A percentile compares a stretch with the other conserved stretches of the same genome.
Conservation (phyloP, 2,888 invertebrate genomes). For the Hybos culiciformis region DNA sequence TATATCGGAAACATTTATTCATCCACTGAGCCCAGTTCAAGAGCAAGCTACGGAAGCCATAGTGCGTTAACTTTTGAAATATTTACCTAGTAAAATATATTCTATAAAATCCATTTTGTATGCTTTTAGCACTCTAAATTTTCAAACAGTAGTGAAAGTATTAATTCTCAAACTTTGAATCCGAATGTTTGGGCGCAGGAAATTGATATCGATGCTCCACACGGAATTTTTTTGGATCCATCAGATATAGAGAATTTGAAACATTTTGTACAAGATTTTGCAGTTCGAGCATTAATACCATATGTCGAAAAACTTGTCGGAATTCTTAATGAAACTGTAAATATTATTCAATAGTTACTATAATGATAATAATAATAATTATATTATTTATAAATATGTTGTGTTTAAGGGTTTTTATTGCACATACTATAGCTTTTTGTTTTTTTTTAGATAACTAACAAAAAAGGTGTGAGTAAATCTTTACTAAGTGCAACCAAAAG, state of each 20-base stretch:
- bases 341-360: conserved; percentile 14
- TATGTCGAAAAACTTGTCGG: conserved; percentile 83
- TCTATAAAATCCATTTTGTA: neutral
- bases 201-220: conserved; percentile 40
- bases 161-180: conserved; percentile 38
- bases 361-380: neutral
- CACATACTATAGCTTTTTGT: neutral
- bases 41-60: conserved; percentile 45
- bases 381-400: too few species aligned
- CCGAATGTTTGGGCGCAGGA: conserved; percentile 46
- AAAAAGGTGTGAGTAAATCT: conserved; percentile 86
- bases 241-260: conserved; percentile 77
- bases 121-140: conserved; percentile 32
- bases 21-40: conserved; percentile 62
- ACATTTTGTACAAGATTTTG: conserved; percentile 76
- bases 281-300: conserved; percentile 71
- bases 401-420: too few species aligned
- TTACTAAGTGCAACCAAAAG: conserved; percentile 88
- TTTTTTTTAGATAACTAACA: conserved; percentile 51
- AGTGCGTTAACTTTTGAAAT: conserved; percentile 23
- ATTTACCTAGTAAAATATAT: neutral
- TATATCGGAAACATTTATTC: conserved; percentile 38
- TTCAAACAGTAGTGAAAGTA: conserved; percentile 44
- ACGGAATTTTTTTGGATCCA: conserved; percentile 62
- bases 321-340: conserved; percentile 60